Evolutionary conservation across 2,888 invertebrate genomes (phyloP), one percentile per base, ranked within the genome.

Genomic region (Melieria omissa): DNA sequence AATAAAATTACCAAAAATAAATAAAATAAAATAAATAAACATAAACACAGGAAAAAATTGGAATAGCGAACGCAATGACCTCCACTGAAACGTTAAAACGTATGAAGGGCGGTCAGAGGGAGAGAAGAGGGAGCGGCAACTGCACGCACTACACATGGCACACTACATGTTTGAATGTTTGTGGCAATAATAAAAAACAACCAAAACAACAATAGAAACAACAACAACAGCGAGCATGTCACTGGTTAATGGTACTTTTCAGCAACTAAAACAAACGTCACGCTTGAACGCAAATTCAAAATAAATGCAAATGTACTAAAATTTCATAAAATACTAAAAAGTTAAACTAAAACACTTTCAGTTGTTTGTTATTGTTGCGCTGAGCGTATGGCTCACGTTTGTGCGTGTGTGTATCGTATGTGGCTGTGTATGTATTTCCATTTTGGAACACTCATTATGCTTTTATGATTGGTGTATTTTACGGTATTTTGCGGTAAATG

Each of bases 401-500:
- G 29, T 29, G 29, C 29, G 29, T 2, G 29, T 29, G 29, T n/a
- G n/a, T n/a, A n/a, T n/a, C 29, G 29, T 29, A 3, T 1, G 29
- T 29, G 29, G 3, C 3, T 2, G 29, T 29, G 29, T 16, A 2
- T 29, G 29, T 29, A 3, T 29, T 29, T 29, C 3, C 29, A 29
- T 29, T 29, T 29, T 29, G 29, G 5, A 7, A n/a, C 41, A 9
- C 55, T 58, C 12, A 12, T 41, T 42, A 41, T n/a, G 29, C 42
- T 58, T 58, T 58, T 41, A n/a, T 58, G 42, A 45, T 65, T 55
- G 5, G 47, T 14, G 42, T 65, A 44, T 29, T 16, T n/a, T 4
- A n/a, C 6, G 52, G 16, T 41, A 49, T 61, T 61, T 49, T 44
- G 67, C 44, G 58, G 64, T 55, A 70, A 70, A 70, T 70, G 57